Percentiles rank a stretch among this genome's conserved stretches.
These are phyloP conservation scores for Microctonus aethiopoides DNA, from an alignment of 2,888 invertebrate genomes.

Conservation along the genomic window DNA sequence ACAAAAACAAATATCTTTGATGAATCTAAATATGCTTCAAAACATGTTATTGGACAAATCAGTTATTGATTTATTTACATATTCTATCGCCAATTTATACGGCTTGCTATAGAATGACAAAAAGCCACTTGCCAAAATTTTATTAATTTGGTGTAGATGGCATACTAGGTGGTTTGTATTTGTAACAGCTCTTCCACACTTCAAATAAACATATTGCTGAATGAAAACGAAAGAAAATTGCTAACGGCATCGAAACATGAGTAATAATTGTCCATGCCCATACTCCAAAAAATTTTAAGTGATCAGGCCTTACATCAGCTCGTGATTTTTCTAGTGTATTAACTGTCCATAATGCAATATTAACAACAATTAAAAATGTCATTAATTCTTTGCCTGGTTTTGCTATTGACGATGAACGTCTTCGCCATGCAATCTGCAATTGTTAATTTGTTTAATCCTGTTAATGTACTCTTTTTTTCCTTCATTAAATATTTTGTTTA, in stretches of 20 bases:
- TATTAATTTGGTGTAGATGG: slow-evolving; percentile 31
- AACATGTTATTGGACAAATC: too few relatives aligned
- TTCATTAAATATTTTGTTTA: neutral
- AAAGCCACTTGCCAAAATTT: too few relatives aligned
- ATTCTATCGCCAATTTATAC: too few relatives aligned
- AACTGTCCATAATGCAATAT: slow-evolving; percentile 88
- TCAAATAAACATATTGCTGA: slow-evolving; percentile 93
- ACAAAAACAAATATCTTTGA: too few relatives aligned
- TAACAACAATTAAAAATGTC: slow-evolving; percentile 84
- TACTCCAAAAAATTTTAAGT: slow-evolving; percentile 83
- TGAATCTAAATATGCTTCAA: too few relatives aligned
- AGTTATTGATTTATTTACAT: too few relatives aligned
- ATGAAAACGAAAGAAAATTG: slow-evolving; percentile 91
- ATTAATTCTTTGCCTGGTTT: slow-evolving; percentile 89
- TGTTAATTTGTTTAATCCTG: neutral
- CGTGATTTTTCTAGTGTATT: slow-evolving; percentile 87
- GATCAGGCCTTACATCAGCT: slow-evolving; percentile 84
- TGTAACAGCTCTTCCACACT: slow-evolving; percentile 92
- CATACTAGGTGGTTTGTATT: slow-evolving; percentile 70
- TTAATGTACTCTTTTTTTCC: neutral
- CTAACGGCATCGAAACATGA: slow-evolving; percentile 88
- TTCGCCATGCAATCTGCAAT: slow-evolving; percentile 73
- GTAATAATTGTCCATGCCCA: slow-evolving; percentile 95
- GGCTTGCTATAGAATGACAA: too few relatives aligned
- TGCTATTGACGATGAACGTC: slow-evolving; percentile 76